These are phyloP conservation scores for Chymomyza amoena DNA, from an alignment of 2,888 invertebrate species.

Conservation along the genomic window DNA sequence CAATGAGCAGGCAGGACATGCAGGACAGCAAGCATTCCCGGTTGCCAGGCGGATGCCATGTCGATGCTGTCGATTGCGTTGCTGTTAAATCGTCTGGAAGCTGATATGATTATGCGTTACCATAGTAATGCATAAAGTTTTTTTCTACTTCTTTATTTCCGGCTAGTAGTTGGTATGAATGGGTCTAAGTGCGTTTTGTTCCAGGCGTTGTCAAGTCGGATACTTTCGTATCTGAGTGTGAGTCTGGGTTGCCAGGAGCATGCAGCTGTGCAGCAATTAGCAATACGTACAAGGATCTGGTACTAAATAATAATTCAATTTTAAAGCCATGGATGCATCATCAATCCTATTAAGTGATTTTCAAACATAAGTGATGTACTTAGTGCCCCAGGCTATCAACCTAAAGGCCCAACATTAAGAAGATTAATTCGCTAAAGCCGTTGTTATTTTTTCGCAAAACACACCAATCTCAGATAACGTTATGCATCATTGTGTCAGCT, in stretches of 20 bases:
- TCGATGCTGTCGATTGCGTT: slow-evolving; percentile 48
- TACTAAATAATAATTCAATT: slow-evolving; percentile 8
- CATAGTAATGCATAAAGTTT: slow-evolving; percentile 27
- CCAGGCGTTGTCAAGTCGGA: not conserved
- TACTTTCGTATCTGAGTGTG: not conserved
- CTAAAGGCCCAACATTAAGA: slow-evolving; percentile 65
- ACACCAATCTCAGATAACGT: slow-evolving; percentile 66
- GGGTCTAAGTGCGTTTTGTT: not conserved
- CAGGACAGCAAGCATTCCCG: not conserved
- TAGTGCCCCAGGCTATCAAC: slow-evolving; percentile 35
- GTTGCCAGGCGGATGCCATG: slow-evolving; percentile 54
- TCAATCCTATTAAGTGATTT: slow-evolving; percentile 67
- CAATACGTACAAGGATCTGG: not conserved
- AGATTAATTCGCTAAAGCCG: slow-evolving; percentile 70
- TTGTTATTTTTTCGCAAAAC: slow-evolving; percentile 36
- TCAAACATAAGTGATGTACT: slow-evolving; percentile 48
- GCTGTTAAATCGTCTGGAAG: slow-evolving; percentile 78
- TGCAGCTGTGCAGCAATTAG: slow-evolving; percentile 6
- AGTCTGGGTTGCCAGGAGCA: too few species aligned
- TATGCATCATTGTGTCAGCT: slow-evolving; percentile 68
- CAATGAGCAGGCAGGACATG: slow-evolving; percentile 11
- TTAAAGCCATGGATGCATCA: slow-evolving; percentile 30
- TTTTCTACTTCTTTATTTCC: slow-evolving; percentile 1
- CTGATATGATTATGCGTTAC: slow-evolving; percentile 77
- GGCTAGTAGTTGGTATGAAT: not conserved